Percentiles rank a stretch among this genome's conserved stretches.
phyloP scores from a whole-genome alignment of 1,140 invertebrate species.

The Atta texana region DNA sequence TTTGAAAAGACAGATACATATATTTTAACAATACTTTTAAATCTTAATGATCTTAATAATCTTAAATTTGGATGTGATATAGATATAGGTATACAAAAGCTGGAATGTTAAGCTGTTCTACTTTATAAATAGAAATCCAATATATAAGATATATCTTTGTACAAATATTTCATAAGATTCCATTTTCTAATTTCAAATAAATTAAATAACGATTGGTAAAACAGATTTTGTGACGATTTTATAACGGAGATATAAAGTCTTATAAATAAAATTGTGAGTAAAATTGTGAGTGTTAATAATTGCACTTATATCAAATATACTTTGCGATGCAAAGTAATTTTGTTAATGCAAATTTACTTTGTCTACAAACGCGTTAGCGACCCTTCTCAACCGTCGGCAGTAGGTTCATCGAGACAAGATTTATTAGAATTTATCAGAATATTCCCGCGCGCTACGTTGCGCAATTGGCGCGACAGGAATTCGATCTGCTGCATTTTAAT shows the following conservation, averaged over 20 bases:
- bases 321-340: conserved; percentile 24
- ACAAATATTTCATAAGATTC: neutral
- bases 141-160: neutral
- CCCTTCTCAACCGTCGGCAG: conserved; percentile 27
- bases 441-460: conserved; percentile 64
- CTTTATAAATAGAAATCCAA: neutral
- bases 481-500: conserved; percentile 75
- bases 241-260: neutral
- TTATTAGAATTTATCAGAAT: conserved; percentile 74
- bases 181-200: neutral
- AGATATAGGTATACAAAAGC: neutral
- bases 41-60: neutral
- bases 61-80: neutral
- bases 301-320: neutral
- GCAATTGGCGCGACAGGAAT: conserved; percentile 69
- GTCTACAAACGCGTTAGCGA: conserved; percentile 23
- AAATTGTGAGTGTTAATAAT: neutral
- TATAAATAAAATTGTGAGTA: neutral
- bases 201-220: neutral
- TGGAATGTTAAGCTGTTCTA: neutral
- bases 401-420: conserved; percentile 63
- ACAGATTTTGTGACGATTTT: neutral
- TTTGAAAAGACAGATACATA: neutral
- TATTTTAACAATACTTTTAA: neutral
- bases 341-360: conserved; percentile 40